Evolutionary conservation across 53 echinoderm and acorn worm genomes (phyloP), one percentile per base, ranked within the genome.

Genomic region (Arbacia lixula): DNA sequence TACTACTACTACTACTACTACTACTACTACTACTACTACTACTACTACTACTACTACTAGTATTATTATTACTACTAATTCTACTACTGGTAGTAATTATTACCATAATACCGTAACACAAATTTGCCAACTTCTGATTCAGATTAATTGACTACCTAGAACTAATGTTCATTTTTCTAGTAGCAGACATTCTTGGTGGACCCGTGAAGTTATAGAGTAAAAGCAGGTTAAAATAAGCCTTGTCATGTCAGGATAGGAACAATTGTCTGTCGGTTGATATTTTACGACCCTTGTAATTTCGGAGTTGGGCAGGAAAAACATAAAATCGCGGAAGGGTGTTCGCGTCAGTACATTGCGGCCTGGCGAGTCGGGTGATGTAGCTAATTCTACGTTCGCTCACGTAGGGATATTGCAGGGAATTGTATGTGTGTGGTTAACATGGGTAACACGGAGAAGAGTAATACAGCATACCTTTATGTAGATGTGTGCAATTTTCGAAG

Each of bases 281-380:
- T 74, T 74, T 53, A 74, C 74, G 74, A 74, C 53, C 54, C 33
- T 31, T 30, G 49, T 43, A 69, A 69, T 51, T 51, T 30, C 49
- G 33, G 31, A 74, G 54, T 74, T 53, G 53, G 26, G 53, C 52
- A 74, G 74, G 74, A 74, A 74, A 74, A 74, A 74, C 52, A 69
- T 69, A 69, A 69, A 69, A 69, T 35, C 16, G 40, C 12, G 69
- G 46, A 42, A 21, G 69, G n/a, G n/a, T n/a, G n/a, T n/a, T n/a
- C n/a, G n/a, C n/a, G n/a, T n/a, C n/a, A n/a, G n/a, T n/a, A n/a
- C n/a, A n/a, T n/a, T n/a, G n/a, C 31, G 71, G 43, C 46, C 29
- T 71, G 17, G 25, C 26, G 43, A 41, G 41, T 29, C 71, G 39
- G 3, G 31, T 46, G 27, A 71, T 29, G 24, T 71, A 71, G 41